Percentiles rank a stretch among this genome's conserved stretches.
These are phyloP conservation scores for Lophius americanus DNA, from an alignment of 2,797 vertebrate genomes.

Conservation along the genomic window DNA sequence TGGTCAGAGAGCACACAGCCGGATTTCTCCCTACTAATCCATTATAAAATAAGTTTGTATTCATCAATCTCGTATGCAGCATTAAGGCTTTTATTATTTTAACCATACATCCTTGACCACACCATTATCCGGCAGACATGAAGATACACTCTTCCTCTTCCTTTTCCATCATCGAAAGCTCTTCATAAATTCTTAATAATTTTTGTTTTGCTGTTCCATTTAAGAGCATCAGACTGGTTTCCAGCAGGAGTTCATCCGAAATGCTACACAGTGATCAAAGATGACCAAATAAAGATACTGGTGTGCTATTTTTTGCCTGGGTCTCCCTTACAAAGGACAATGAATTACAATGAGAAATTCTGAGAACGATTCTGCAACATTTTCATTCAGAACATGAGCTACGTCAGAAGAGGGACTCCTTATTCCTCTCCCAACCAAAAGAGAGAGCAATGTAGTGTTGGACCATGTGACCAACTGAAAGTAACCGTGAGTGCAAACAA, in stretches of 20 bases:
- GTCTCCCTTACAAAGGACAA: no score
- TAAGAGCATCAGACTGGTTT: slow-evolving; percentile 60
- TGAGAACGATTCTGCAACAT: no score
- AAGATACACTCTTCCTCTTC: slow-evolving; percentile 4
- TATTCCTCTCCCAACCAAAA: no score
- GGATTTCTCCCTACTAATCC: background rate
- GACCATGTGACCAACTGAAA: no score
- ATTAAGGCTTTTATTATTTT: background rate
- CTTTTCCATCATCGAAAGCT: slow-evolving; percentile 33
- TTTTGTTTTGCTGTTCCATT: slow-evolving; percentile 26
- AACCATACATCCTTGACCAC: background rate
- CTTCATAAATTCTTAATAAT: slow-evolving; percentile 40
- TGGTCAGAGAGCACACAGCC: no score
- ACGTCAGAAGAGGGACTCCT: no score
- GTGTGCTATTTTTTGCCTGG: no score
- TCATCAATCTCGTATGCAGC: background rate
- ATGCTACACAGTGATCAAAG: slow-evolving; percentile 34
- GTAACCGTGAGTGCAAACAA: background rate
- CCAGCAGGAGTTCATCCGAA: slow-evolving; percentile 60
- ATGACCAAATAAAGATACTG: slow-evolving; percentile 20
- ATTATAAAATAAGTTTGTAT: slow-evolving; percentile 2
- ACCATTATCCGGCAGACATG: background rate
- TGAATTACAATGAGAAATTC: no score
- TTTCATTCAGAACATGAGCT: no score
- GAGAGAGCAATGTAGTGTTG: no score